Conservation (phyloP, 1,140 invertebrate genomes). For the Arion vulgaris region DNA sequence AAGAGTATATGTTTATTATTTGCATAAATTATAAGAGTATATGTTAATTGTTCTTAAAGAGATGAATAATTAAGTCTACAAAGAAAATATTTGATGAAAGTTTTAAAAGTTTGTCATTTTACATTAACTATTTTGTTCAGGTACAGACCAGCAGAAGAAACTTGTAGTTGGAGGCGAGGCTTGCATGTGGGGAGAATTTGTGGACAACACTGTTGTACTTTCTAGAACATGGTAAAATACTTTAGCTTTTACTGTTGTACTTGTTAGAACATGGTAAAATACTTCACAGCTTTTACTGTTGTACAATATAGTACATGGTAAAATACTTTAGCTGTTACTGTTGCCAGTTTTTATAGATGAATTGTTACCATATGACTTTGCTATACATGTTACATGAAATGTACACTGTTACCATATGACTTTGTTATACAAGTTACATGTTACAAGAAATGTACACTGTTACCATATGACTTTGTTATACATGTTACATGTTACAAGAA, state of each 20-base stretch:
- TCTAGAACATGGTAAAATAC: slow-evolving; percentile 65
- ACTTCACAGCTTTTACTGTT: slow-evolving; percentile 70
- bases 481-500: too few relatives aligned
- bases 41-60: too few relatives aligned
- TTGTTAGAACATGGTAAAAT: slow-evolving; percentile 68
- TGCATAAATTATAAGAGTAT: too few relatives aligned
- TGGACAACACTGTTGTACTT: slow-evolving; percentile 79
- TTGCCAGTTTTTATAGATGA: background rate
- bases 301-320: slow-evolving; percentile 69
- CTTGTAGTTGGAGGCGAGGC: slow-evolving; percentile 88
- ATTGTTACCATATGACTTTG: background rate
- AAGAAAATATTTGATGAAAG: too few relatives aligned
- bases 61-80: too few relatives aligned
- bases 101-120: too few relatives aligned
- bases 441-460: too few relatives aligned
- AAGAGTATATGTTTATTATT: too few relatives aligned
- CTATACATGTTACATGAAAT: too few relatives aligned
- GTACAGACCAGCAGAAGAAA: slow-evolving; percentile 61
- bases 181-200: slow-evolving; percentile 92
- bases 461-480: too few relatives aligned
- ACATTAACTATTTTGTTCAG: slow-evolving; percentile 38
- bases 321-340: slow-evolving; percentile 25
- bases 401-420: too few relatives aligned
- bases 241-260: slow-evolving; percentile 72
- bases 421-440: too few relatives aligned